Evolutionary conservation across 1,140 invertebrate genomes (phyloP), one percentile per base, ranked within the genome.

Genomic region (Episyrphus balteatus): DNA sequence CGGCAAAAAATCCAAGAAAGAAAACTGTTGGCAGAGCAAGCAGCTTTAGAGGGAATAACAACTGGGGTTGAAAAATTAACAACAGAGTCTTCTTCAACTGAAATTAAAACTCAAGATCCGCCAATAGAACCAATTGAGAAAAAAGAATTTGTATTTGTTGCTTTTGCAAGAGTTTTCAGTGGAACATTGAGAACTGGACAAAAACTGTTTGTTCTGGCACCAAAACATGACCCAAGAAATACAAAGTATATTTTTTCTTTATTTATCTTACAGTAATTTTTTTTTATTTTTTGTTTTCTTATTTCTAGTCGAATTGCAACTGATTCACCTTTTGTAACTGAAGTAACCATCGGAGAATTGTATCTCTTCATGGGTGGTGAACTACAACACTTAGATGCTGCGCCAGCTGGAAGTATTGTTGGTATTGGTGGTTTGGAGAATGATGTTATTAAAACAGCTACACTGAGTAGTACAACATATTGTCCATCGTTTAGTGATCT

Each of bases 301-400:
- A 38, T 3, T 17, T 44, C 8, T 26, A 26, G 21, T 26, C 21
- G 21, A 26, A 32, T 50, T 12, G 73, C 50, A 2, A 45, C 50
- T 2, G 42, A 60, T 33, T 61, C 64, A 5, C 62, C 64, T 3
- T 55, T 86, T 52, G 67, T 80, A 37, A 80, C 77, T 8, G 75
- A 67, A 54, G 77, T 77, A 0, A 73, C 52, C 8, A 70, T 94
- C 8, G 70, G 77, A 12, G 78, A 83, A 57, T 66, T 99, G 0
- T 99, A 92, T 62, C 70, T 96, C 51, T 73, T 99, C 19, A 93
- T 98, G 87, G 96, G 96, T 5, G 75, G 89, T 58, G 94, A 99
- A 57, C 68, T 98, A 30, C 83, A 93, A 68, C 56, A 73, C 0
- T 73, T 97, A 13, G 79, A 86, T 30, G 74, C 80, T 62, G 86